phyloP scores from a whole-genome alignment of 2,797 vertebrate species.

The Molossus molossus region DNA sequence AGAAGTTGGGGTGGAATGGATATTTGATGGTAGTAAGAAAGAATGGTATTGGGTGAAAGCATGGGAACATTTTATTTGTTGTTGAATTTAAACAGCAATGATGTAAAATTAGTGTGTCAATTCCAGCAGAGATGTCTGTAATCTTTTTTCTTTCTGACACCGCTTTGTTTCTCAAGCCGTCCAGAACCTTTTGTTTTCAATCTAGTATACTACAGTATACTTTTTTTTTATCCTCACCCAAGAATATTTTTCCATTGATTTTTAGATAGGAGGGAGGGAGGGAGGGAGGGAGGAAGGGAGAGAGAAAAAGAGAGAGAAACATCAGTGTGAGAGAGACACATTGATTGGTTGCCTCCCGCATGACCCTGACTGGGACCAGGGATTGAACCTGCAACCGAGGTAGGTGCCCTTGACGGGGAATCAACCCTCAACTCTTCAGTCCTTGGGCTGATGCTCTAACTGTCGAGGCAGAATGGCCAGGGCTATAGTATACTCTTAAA shows the following conservation, averaged over 20 bases:
- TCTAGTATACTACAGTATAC: not conserved
- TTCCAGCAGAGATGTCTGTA: constrained; percentile 16
- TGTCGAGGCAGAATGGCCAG: not conserved
- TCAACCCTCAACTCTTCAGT: not conserved
- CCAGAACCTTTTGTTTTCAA: constrained; percentile 39
- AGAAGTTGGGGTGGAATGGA: constrained; percentile 21
- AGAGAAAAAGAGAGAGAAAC: not conserved
- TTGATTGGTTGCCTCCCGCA: not conserved
- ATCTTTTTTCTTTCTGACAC: constrained; percentile 19
- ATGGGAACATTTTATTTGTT: constrained; percentile 34
- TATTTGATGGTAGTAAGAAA: constrained; percentile 44
- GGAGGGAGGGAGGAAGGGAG: not conserved
- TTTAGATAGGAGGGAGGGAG: not conserved
- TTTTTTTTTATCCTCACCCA: not conserved
- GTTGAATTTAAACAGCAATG: constrained; percentile 39
- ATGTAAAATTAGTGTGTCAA: constrained; percentile 11
- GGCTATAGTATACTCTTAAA: not conserved
- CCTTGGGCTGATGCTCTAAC: not conserved
- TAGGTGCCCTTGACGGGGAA: not conserved
- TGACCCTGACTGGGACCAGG: not conserved
- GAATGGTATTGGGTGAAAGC: constrained; percentile 13
- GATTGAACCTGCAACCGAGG: not conserved
- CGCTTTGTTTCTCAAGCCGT: constrained; percentile 25
- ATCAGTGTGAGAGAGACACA: not conserved
- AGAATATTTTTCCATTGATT: not conserved